Conservation (phyloP, 2,888 invertebrate species). For the Julus scandinavius region DNA sequence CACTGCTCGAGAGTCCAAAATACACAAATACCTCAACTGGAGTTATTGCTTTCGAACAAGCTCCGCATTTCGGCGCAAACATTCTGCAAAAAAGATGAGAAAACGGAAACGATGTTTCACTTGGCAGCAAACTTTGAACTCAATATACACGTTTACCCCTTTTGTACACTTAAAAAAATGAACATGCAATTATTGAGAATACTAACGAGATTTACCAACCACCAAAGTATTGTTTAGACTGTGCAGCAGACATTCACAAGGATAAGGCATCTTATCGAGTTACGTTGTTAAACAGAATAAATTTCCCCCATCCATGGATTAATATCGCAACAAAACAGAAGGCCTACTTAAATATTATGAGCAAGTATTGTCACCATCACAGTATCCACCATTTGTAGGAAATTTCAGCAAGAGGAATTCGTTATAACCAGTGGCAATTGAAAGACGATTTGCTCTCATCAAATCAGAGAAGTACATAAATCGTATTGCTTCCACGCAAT, state of each 20-base stretch:
- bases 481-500: neutral
- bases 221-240: neutral
- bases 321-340: conserved; percentile 21
- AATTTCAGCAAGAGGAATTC: neutral
- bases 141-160: conserved; percentile 23
- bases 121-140: conserved; percentile 46
- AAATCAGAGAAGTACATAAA: neutral
- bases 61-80: conserved; percentile 98
- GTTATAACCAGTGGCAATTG: neutral
- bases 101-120: conserved; percentile 49
- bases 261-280: neutral
- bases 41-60: conserved; percentile 93
- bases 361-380: neutral
- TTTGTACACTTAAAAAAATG: neutral
- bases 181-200: neutral
- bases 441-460: neutral
- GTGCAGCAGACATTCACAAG: conserved; percentile 5
- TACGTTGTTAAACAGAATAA: conserved; percentile 22
- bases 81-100: conserved; percentile 71
- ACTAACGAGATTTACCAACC: conserved; percentile 4
- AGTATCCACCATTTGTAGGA: neutral
- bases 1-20: conserved; percentile 48
- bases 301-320: neutral
- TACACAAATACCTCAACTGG: conserved; percentile 78
- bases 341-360: conserved; percentile 12